A percentile compares a stretch with the other conserved stretches of the same genome.
phyloP scores from a whole-genome alignment of 2,888 invertebrate species.

The Epinotia ramella region DNA sequence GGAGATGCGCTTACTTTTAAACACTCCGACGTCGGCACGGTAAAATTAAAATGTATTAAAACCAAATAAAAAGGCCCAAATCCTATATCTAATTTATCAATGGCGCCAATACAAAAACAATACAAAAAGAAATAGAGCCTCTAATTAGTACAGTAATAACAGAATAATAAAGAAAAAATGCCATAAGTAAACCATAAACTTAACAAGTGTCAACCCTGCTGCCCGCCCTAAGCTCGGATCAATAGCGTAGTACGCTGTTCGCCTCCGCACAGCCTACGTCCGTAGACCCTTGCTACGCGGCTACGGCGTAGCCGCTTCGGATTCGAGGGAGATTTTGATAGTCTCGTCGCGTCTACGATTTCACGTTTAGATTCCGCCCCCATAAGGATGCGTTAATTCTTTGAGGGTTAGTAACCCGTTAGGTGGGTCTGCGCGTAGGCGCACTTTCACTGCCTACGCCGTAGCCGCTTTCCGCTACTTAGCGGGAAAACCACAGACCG shows the following conservation, averaged over 20 bases:
- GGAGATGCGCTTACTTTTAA: not conserved
- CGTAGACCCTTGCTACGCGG: slow-evolving; percentile 34
- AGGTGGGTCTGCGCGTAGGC: too few species aligned
- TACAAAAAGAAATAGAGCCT: not conserved
- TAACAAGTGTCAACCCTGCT: slow-evolving; percentile 30
- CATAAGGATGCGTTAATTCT: slow-evolving; percentile 5
- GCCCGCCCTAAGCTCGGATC: slow-evolving; percentile 33
- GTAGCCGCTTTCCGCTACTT: too few species aligned
- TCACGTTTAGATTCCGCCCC: slow-evolving; percentile 3
- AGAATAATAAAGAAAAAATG: not conserved
- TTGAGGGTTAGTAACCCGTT: too few species aligned
- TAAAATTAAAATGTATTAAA: not conserved
- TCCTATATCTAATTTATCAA: too few species aligned
- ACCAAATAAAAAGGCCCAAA: too few species aligned
- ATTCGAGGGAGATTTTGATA: slow-evolving; percentile 18
- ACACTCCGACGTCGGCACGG: not conserved
- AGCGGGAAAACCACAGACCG: too few species aligned
- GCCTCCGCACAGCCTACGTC: slow-evolving; percentile 57
- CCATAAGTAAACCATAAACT: not conserved
- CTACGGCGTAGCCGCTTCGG: slow-evolving; percentile 21
- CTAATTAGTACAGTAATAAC: not conserved
- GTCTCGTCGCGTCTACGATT: slow-evolving; percentile 22
- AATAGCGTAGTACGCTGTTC: slow-evolving; percentile 54
- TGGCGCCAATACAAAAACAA: too few species aligned
- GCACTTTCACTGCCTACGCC: too few species aligned